Conservation (phyloP, 2,797 vertebrate genomes). For the Heliangelus exortis region DNA sequence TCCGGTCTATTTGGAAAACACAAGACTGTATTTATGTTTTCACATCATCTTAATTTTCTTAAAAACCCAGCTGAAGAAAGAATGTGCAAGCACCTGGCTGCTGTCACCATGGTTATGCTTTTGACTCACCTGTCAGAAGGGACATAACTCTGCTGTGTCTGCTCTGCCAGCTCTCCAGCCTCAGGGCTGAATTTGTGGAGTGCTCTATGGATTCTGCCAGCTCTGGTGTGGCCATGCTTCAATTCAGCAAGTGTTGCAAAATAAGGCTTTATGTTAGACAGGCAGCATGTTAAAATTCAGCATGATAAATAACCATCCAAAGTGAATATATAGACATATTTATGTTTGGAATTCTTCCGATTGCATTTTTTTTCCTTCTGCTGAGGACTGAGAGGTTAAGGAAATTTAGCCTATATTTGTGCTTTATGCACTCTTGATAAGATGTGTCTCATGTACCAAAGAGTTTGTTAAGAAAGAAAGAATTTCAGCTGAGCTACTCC, state of each 20-base stretch:
- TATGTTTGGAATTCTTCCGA: neutral
- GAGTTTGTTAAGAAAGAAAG: neutral
- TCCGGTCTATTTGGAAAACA: slow-evolving; percentile 33
- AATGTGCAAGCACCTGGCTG: neutral
- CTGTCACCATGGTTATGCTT: neutral
- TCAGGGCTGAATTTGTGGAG: neutral
- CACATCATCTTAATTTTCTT: neutral
- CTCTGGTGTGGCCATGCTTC: rapidly evolving
- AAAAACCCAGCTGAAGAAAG: slow-evolving; percentile 20
- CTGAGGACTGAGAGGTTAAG: neutral
- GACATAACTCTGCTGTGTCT: neutral
- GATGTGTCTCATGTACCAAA: neutral
- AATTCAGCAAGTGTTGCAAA: neutral
- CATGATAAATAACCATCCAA: neutral
- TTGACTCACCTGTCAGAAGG: slow-evolving; percentile 22
- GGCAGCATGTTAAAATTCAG: neutral
- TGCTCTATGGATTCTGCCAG: neutral
- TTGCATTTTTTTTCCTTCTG: neutral
- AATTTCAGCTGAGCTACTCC: neutral
- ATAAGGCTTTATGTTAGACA: neutral
- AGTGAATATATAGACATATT: neutral
- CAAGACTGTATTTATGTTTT: neutral
- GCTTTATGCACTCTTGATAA: neutral
- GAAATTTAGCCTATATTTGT: neutral
- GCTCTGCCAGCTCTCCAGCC: neutral